Conservation (phyloP, 1,140 invertebrate genomes). For the Caenorhabditis elegans region DNA sequence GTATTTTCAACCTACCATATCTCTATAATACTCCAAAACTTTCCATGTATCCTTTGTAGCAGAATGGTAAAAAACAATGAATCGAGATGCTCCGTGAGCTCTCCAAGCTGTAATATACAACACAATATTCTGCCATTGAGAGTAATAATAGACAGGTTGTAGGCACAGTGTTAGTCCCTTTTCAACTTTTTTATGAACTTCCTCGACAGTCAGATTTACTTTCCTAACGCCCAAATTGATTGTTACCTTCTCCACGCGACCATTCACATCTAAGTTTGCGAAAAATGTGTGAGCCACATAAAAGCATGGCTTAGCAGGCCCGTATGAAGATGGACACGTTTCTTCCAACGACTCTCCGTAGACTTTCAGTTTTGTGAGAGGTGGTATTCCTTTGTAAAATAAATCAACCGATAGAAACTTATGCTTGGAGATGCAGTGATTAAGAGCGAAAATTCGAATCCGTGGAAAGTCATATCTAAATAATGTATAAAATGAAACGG, state of each 20-base stretch:
- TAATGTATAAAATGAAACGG: too few species aligned
- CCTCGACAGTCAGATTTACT: not conserved
- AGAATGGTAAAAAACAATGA: not conserved
- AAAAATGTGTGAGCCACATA: not conserved
- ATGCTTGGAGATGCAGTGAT: not conserved
- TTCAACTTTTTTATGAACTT: not conserved
- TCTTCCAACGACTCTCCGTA: not conserved
- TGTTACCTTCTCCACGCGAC: too few species aligned
- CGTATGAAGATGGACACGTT: not conserved
- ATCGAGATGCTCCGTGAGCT: not conserved
- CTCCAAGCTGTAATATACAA: not conserved
- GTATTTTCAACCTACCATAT: not conserved
- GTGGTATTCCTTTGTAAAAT: not conserved
- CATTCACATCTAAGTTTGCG: too few species aligned
- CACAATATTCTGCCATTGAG: conserved; percentile 3
- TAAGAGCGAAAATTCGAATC: not conserved
- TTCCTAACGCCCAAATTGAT: not conserved
- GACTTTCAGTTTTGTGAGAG: not conserved
- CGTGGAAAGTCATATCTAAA: too few species aligned
- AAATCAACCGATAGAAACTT: not conserved
- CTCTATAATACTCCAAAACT: not conserved
- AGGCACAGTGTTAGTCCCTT: not conserved
- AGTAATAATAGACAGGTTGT: not conserved
- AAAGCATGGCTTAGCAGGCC: not conserved
- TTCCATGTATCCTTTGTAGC: not conserved